Conservation (phyloP, 2,113 vertebrate species). For the Columba janthina region DNA sequence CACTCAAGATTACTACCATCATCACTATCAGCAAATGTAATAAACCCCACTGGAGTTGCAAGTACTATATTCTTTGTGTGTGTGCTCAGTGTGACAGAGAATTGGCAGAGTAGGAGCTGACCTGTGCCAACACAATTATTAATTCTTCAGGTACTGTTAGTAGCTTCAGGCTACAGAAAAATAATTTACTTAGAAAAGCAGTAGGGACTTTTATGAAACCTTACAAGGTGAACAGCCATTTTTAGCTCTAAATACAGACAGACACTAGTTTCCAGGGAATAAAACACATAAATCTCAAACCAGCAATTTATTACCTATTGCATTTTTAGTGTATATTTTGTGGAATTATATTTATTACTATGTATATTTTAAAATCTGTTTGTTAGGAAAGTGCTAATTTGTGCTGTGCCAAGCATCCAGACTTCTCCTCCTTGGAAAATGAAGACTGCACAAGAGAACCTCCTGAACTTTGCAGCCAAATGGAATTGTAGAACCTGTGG, state of each 20-base stretch:
- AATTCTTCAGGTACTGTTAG: constrained; percentile 51
- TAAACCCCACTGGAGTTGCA: background rate
- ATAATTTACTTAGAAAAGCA: constrained; percentile 58
- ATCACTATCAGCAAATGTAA: background rate
- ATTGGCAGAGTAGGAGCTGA: background rate
- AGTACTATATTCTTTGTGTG: background rate
- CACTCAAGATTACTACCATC: background rate
- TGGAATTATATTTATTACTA: background rate
- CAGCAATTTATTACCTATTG: background rate
- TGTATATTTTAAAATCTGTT: background rate
- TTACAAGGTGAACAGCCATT: constrained; percentile 2
- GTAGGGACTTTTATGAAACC: background rate
- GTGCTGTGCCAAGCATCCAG: background rate
- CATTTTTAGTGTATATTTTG: background rate
- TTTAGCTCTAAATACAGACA: constrained; percentile 26
- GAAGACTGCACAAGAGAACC: background rate
- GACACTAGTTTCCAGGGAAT: background rate
- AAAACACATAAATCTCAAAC: background rate
- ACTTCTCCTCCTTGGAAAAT: background rate
- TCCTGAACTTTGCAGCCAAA: background rate
- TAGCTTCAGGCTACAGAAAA: constrained; percentile 49
- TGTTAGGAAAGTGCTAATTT: background rate
- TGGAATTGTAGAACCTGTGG: background rate
- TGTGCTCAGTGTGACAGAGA: background rate
- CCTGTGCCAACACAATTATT: constrained; percentile 33